Evolutionary conservation across 1,140 invertebrate species (phyloP).

Genomic region (Leptinotarsa lineolata): DNA sequence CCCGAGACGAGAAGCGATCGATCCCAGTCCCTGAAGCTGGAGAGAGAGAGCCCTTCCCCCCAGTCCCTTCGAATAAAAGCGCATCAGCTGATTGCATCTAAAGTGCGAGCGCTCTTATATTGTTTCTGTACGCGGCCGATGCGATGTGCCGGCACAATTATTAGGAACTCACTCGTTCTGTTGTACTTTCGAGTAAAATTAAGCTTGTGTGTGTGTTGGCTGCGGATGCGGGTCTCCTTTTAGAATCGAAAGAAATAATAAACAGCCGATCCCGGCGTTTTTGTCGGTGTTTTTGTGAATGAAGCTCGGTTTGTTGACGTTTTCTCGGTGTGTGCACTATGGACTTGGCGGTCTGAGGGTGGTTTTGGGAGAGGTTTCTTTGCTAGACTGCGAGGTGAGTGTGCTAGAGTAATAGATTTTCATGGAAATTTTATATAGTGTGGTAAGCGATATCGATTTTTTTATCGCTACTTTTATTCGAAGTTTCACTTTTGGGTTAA

Average conservation of each 20-base stretch:
- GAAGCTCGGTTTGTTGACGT: neutral
- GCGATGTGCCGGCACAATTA: neutral
- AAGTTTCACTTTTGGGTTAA: too few species aligned
- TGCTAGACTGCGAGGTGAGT: neutral
- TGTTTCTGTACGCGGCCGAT: neutral
- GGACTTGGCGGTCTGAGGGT: neutral
- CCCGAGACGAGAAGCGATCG: neutral
- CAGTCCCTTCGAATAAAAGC: neutral
- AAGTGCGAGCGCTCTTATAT: neutral
- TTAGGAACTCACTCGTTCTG: too few species aligned
- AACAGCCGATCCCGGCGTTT: neutral
- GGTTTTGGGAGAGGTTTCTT: neutral
- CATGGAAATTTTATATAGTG: too few species aligned
- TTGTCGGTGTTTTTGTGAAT: conserved; percentile 5
- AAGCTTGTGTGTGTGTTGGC: neutral
- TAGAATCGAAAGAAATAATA: conserved; percentile 1
- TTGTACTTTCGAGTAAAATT: neutral
- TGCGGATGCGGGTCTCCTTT: neutral
- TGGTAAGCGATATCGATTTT: too few species aligned
- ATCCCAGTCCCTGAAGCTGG: neutral
- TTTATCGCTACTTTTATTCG: too few species aligned
- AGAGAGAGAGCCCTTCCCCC: neutral
- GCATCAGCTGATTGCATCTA: neutral
- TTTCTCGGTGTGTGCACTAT: neutral
- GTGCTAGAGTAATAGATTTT: neutral